These are phyloP conservation scores for Mastomys coucha DNA, from an alignment of 2,113 vertebrate genomes.

Conservation along the genomic window DNA sequence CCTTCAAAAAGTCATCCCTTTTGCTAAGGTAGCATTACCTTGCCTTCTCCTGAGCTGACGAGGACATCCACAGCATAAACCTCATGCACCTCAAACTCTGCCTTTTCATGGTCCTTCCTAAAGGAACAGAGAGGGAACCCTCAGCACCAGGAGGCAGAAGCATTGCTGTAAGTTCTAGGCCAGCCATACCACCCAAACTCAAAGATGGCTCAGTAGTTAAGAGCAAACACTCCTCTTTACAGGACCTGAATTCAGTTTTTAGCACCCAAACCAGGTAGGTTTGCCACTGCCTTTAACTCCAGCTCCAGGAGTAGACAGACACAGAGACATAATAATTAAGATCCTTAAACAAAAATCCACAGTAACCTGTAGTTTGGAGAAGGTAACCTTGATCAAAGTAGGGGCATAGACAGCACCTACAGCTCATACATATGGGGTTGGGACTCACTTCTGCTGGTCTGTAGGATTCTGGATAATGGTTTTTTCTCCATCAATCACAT, in stretches of 20 bases:
- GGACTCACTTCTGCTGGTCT: conserved; percentile 96
- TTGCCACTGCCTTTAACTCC: background rate
- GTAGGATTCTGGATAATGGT: conserved; percentile 98
- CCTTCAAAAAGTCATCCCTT: background rate
- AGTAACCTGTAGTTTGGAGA: background rate
- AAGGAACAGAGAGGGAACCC: background rate
- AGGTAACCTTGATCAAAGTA: background rate
- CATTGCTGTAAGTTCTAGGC: background rate
- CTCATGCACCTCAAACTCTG: conserved; percentile 98
- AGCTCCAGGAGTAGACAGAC: background rate
- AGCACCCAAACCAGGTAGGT: background rate
- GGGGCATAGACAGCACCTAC: background rate
- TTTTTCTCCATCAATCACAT: conserved; percentile 98
- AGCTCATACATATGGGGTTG: too few species aligned
- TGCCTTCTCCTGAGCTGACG: conserved; percentile 97
- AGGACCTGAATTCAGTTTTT: background rate
- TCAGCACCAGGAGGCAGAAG: background rate
- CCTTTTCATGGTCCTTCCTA: conserved; percentile 99
- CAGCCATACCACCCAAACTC: background rate
- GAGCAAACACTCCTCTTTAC: background rate
- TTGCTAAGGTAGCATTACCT: conserved; percentile 86
- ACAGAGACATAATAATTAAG: too few species aligned
- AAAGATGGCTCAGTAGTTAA: background rate
- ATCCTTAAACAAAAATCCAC: too few species aligned
- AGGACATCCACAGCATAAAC: conserved; percentile 99